Conservation (phyloP, 37 sponge, comb jelly and placozoan genomes). For the Hormiphora californensis region DNA sequence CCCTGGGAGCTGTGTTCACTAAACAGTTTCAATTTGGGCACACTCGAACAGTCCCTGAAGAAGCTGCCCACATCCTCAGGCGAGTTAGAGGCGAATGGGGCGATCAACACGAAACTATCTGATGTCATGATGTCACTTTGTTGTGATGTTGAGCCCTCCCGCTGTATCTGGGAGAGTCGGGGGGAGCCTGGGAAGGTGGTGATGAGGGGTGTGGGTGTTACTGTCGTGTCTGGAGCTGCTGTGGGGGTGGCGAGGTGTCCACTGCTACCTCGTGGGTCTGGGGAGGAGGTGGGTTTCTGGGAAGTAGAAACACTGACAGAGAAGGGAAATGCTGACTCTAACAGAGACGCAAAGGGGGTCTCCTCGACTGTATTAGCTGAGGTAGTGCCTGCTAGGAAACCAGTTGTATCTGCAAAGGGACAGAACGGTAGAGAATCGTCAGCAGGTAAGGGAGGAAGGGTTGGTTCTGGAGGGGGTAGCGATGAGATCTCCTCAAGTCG, state of each 20-base stretch:
- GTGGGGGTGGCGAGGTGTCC: too few relatives aligned
- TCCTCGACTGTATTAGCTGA: neutral
- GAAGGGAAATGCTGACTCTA: constrained; percentile 44
- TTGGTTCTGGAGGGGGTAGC: neutral
- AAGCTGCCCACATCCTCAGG: constrained; percentile 38
- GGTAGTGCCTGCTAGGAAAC: neutral
- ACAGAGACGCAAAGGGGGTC: constrained; percentile 40
- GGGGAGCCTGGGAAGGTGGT: neutral
- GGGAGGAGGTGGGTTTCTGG: too few relatives aligned
- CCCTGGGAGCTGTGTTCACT: constrained; percentile 4
- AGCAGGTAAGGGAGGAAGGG: too few relatives aligned
- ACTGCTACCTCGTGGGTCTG: too few relatives aligned
- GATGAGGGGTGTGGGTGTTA: neutral
- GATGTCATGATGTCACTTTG: constrained; percentile 38
- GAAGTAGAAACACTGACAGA: neutral
- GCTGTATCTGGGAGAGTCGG: neutral
- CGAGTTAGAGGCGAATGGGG: constrained; percentile 23
- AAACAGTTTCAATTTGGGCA: constrained; percentile 51
- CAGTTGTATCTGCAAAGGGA: constrained; percentile 37
- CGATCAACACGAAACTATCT: constrained; percentile 42
- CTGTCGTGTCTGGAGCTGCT: neutral
- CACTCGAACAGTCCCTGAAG: constrained; percentile 45
- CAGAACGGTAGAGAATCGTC: constrained; percentile 30
- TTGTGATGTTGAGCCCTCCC: too few relatives aligned
- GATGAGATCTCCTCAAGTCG: neutral